Percentiles rank a stretch among this genome's conserved stretches.
Evolutionary conservation across 1,140 invertebrate species (phyloP).

Genomic region (Zaprionus gabonicus): DNA sequence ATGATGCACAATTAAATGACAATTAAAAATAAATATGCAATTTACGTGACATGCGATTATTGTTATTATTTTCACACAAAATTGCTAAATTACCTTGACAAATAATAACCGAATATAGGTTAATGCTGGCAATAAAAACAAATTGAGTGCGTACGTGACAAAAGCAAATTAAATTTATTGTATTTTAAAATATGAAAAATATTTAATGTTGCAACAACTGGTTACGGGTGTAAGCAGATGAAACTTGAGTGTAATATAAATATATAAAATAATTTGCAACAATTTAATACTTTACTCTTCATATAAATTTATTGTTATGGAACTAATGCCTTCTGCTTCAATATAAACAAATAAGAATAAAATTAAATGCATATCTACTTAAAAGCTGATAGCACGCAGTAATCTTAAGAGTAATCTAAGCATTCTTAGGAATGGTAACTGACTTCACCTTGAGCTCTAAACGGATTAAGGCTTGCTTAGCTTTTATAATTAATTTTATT

Average conservation of each 20-base stretch:
- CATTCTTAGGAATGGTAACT: background rate
- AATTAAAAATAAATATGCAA: constrained; percentile 39
- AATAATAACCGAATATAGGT: constrained; percentile 20
- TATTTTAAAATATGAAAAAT: background rate
- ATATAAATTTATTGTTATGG: no score
- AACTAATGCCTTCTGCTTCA: no score
- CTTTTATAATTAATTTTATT: background rate
- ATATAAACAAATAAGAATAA: no score
- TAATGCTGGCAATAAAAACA: constrained; percentile 19
- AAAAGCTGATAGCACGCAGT: background rate
- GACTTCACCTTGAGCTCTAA: background rate
- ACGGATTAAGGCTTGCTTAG: background rate
- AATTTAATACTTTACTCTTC: no score
- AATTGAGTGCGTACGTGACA: constrained; percentile 10
- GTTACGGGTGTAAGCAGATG: no score
- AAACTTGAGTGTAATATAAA: no score
- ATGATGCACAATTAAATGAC: constrained; percentile 49
- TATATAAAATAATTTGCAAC: no score
- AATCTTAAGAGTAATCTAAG: background rate
- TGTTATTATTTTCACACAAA: background rate
- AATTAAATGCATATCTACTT: no score
- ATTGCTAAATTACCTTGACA: constrained; percentile 12
- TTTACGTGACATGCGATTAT: background rate
- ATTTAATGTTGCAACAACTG: background rate
- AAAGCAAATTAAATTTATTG: background rate